These are phyloP conservation scores for Venturia canescens DNA, from an alignment of 1,140 invertebrate genomes.

Conservation along the genomic window DNA sequence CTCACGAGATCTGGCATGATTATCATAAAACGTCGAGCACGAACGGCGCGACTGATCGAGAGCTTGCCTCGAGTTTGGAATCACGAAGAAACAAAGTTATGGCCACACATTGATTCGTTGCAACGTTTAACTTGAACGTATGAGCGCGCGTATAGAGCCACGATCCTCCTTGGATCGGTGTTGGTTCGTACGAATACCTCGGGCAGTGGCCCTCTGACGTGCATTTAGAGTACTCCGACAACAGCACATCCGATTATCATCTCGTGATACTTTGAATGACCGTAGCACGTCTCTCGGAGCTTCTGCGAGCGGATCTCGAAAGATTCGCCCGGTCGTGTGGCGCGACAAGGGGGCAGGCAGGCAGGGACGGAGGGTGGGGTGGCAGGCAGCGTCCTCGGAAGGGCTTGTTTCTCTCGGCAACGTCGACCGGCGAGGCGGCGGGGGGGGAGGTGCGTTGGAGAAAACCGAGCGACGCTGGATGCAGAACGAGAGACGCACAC, in stretches of 20 bases:
- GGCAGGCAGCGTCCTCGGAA: slow-evolving; percentile 2
- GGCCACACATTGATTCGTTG: no score
- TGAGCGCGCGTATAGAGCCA: not conserved
- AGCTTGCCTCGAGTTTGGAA: no score
- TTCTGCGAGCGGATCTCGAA: slow-evolving; percentile 16
- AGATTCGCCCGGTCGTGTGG: slow-evolving; percentile 14
- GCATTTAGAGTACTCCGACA: slow-evolving; percentile 7
- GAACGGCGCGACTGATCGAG: no score
- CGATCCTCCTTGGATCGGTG: not conserved
- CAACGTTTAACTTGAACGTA: not conserved
- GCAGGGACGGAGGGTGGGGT: not conserved
- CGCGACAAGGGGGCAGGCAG: not conserved
- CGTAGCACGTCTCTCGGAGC: slow-evolving; percentile 17
- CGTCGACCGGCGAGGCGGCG: not conserved
- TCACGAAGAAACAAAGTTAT: no score
- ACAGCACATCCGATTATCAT: slow-evolving; percentile 19
- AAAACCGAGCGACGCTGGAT: slow-evolving; percentile 16
- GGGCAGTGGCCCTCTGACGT: not conserved
- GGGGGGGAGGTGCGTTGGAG: not conserved
- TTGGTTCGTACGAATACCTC: not conserved
- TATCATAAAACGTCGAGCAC: no score
- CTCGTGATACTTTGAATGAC: slow-evolving; percentile 24
- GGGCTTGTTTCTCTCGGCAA: slow-evolving; percentile 10
- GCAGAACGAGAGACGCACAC: slow-evolving; percentile 13
- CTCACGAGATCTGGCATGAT: no score